Evolutionary conservation across 2,888 invertebrate species (phyloP).

Genomic region (Hoplodrina blanda): DNA sequence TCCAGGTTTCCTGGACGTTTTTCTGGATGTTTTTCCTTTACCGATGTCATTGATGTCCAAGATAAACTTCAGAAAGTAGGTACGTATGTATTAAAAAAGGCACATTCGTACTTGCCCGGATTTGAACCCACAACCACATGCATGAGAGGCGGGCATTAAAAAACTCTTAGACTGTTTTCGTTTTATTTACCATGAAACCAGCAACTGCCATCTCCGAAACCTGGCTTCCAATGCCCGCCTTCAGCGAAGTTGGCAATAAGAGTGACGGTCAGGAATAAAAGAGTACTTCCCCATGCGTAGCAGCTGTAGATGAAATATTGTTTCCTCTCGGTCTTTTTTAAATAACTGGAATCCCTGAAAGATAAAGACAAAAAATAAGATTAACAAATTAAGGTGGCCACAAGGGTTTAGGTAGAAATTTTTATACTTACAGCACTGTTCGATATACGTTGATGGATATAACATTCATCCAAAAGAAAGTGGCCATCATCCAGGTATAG

Average conservation of each 20-base stretch:
- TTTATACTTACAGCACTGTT: constrained; percentile 91
- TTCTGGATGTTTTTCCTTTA: no score
- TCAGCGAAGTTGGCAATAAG: constrained; percentile 89
- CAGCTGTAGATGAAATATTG: constrained; percentile 90
- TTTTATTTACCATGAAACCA: constrained; percentile 92
- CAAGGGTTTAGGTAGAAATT: not conserved
- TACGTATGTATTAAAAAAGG: no score
- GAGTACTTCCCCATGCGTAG: constrained; percentile 91
- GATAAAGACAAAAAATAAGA: not conserved
- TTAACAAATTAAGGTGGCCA: not conserved
- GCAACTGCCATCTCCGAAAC: constrained; percentile 90
- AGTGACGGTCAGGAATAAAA: constrained; percentile 87
- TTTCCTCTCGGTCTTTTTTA: constrained; percentile 86
- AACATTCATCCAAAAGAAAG: constrained; percentile 94
- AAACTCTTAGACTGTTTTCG: no score
- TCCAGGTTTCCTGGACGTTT: no score
- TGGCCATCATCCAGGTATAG: constrained; percentile 92
- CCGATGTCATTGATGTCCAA: no score
- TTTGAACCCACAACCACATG: no score
- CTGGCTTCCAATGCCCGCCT: constrained; percentile 90
- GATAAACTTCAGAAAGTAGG: no score
- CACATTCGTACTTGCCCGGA: no score
- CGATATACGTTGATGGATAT: constrained; percentile 93
- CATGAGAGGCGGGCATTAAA: no score
- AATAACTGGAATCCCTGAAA: constrained; percentile 80